Evolutionary conservation across 2,888 invertebrate genomes (phyloP), one percentile per base, ranked within the genome.

Genomic region (Clanis bilineata): DNA sequence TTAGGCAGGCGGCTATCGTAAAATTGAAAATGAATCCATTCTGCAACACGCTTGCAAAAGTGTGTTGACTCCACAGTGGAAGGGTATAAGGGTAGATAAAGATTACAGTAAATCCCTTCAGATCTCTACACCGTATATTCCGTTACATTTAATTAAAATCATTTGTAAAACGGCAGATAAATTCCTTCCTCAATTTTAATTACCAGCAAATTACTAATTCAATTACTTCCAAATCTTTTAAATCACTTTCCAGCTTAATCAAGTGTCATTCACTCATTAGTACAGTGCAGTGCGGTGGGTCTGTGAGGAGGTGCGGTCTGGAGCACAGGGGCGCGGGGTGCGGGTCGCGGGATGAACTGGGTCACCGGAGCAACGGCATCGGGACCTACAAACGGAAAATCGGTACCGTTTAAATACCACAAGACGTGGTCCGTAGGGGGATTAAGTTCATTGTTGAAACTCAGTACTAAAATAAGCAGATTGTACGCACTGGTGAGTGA

Each of bases 341-440:
- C 43, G 66, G 54, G 21, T 28, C 28, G 66, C 68, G 58, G 56
- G 67, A 54, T 61, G 67, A 87, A 83, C 76, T 88, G 77, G 88
- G 88, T 88, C 87, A 88, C 84, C 81, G 72, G 86, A 77, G 68
- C 83, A 77, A 71, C 67, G 67, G 73, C 73, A 72, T 72, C 65
- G 69, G 71, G 73, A 74, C 73, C 74, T 71, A 67, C 68, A 67
- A 71, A 70, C 67, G 64, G 44, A 56, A 74, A 73, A 78, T 73
- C 74, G 77, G 76, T 76, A 77, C 68, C 72, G 63, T 69, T 60
- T 38, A 58, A 65, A 64, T 10, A 64, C 69, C 69, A 70, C 66
- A 66, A 67, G 68, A 18, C 23, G 21, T n/a, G 32, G 32, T 56
- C 41, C 23, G 15, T 28, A 32, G 3, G 51, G 18, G 32, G 28